A percentile compares a stretch with the other conserved stretches of the same genome.
Conservation (phyloP, 2,888 invertebrate species). For the Catocala nupta region DNA sequence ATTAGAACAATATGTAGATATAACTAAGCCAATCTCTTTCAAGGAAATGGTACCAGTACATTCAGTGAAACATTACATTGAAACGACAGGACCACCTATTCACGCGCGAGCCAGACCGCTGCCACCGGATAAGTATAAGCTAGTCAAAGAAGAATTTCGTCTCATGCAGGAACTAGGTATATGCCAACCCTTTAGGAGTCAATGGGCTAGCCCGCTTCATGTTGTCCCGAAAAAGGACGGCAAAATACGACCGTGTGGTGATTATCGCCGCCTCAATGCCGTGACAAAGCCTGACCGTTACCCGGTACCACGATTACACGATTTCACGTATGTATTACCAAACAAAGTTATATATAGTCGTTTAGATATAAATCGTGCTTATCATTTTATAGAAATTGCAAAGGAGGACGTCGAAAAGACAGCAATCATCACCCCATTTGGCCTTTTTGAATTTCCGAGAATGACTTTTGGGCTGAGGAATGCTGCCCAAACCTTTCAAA, state of each 20-base stretch:
- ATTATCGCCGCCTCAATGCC: conserved; percentile 6
- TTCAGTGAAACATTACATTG: neutral
- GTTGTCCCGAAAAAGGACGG: conserved; percentile 6
- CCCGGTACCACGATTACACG: conserved; percentile 3
- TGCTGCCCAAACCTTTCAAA: too few relatives aligned
- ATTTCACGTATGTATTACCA: conserved; percentile 1
- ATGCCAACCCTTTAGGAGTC: neutral
- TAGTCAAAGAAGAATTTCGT: conserved; percentile 2
- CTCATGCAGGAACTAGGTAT: conserved; percentile 10
- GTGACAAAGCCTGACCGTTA: conserved; percentile 5
- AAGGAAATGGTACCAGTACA: neutral
- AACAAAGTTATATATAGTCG: neutral
- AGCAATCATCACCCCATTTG: neutral
- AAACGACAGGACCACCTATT: conserved; percentile 1
- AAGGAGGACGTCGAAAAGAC: neutral
- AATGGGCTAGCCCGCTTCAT: conserved; percentile 8
- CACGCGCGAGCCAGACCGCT: neutral
- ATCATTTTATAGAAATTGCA: neutral
- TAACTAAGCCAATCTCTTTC: neutral
- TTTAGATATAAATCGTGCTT: neutral
- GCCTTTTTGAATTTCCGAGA: too few relatives aligned
- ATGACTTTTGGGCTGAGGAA: neutral
- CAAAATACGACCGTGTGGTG: conserved; percentile 1
- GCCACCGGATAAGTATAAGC: neutral
- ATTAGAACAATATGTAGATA: neutral